Evolutionary conservation across 2,888 invertebrate genomes (phyloP).

Genomic region (Strigamia transsilvanica): DNA sequence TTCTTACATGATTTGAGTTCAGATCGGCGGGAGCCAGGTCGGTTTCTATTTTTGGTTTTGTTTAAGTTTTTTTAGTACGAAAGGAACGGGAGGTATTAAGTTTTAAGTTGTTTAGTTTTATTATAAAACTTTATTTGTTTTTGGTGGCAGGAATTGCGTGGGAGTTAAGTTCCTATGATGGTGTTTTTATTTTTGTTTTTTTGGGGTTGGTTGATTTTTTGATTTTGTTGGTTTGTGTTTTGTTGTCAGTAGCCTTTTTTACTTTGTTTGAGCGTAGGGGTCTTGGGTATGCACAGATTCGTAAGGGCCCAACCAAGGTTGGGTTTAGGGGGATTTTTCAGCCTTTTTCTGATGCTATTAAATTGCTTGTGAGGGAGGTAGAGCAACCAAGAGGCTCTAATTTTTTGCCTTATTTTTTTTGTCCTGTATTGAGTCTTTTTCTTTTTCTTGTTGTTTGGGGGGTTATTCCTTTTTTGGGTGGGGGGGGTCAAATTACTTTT

Average conservation of each 20-base stretch:
- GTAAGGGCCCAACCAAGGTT: conserved; percentile 78
- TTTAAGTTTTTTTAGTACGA: conserved; percentile 75
- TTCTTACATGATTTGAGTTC: conserved; percentile 64
- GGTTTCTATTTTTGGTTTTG: conserved; percentile 66
- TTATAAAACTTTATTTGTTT: too few species aligned
- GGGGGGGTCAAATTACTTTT: too few species aligned
- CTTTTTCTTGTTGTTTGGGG: conserved; percentile 71
- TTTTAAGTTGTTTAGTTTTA: too few species aligned
- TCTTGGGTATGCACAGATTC: conserved; percentile 61
- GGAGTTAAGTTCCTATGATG: too few species aligned
- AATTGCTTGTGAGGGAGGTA: neutral
- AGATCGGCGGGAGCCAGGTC: conserved; percentile 64
- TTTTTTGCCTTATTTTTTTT: conserved; percentile 71
- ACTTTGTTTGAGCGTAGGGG: too few species aligned
- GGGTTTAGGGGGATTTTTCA: conserved; percentile 71
- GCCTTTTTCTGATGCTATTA: conserved; percentile 78
- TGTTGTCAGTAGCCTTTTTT: too few species aligned
- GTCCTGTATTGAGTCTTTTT: conserved; percentile 71
- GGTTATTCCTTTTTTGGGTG: conserved; percentile 71
- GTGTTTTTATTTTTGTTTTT: too few species aligned
- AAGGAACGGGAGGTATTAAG: too few species aligned
- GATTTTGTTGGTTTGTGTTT: too few species aligned
- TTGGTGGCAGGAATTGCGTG: too few species aligned
- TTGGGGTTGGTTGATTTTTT: too few species aligned
- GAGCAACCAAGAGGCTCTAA: conserved; percentile 68